phyloP scores from a whole-genome alignment of 2,113 vertebrate species.

The Lanius ludovicianus region DNA sequence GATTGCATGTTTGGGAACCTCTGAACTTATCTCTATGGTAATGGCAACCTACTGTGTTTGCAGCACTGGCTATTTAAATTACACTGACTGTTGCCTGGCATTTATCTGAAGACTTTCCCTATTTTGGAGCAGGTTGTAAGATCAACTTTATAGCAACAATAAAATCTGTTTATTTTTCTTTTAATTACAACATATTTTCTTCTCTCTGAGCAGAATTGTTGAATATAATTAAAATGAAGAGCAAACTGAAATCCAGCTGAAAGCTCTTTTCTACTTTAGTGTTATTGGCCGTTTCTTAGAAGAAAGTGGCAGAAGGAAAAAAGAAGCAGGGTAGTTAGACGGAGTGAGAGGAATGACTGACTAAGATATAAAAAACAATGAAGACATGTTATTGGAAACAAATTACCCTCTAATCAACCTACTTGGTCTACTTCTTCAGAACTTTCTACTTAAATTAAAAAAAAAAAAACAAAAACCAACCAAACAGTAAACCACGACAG shows the following conservation, averaged over 20 bases:
- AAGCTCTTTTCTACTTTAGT: not conserved
- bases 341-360: not conserved
- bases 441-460: not conserved
- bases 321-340: not conserved
- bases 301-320: not conserved
- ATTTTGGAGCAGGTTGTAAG: not conserved
- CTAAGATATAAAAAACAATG: not conserved
- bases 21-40: not conserved
- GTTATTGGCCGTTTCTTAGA: not conserved
- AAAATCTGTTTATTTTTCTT: not conserved
- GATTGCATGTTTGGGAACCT: not conserved
- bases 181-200: not conserved
- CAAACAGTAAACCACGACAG: not conserved
- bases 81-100: not conserved
- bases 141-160: not conserved
- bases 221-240: not conserved
- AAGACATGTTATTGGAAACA: not conserved
- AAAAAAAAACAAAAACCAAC: rapidly evolving
- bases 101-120: not conserved
- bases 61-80: not conserved
- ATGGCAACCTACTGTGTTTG: not conserved
- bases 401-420: not conserved
- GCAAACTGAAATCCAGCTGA: not conserved
- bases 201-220: not conserved
- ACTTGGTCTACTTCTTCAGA: not conserved